Conservation (phyloP, 2,888 invertebrate genomes). For the Netelia melanura region DNA sequence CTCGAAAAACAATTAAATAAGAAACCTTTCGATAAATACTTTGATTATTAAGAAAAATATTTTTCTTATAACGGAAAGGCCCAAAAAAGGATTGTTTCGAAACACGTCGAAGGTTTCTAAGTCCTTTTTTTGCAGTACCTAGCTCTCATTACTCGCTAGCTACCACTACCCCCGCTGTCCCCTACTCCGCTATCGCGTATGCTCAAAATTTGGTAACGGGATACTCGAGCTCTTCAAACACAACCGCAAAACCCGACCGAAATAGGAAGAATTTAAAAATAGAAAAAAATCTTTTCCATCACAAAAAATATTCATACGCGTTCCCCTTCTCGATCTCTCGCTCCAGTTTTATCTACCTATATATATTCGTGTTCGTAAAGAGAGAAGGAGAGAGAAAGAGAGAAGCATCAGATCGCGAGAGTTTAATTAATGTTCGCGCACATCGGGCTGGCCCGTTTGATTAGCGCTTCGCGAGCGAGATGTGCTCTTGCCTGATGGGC, state of each 20-base stretch:
- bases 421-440: conserved; percentile 84
- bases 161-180: too few species aligned
- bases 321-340: too few species aligned
- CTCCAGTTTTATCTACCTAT: not conserved
- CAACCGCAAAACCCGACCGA: not conserved
- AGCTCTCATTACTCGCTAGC: too few species aligned
- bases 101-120: too few species aligned
- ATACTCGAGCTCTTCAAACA: not conserved
- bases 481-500: conserved; percentile 78
- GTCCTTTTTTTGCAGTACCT: too few species aligned
- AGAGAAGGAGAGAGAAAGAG: conserved; percentile 20
- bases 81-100: too few species aligned
- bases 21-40: too few species aligned
- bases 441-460: conserved; percentile 82
- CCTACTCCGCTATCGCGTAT: too few species aligned
- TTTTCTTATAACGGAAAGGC: too few species aligned
- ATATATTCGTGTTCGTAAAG: not conserved
- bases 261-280: not conserved
- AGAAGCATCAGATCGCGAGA: conserved; percentile 74
- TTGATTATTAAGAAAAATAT: too few species aligned
- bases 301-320: not conserved
- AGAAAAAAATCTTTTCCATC: not conserved
- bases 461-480: conserved; percentile 79
- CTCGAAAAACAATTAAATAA: too few species aligned
- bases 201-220: too few species aligned